Conservation (phyloP, 1,140 invertebrate genomes). For the Protaetia brevitarsis region DNA sequence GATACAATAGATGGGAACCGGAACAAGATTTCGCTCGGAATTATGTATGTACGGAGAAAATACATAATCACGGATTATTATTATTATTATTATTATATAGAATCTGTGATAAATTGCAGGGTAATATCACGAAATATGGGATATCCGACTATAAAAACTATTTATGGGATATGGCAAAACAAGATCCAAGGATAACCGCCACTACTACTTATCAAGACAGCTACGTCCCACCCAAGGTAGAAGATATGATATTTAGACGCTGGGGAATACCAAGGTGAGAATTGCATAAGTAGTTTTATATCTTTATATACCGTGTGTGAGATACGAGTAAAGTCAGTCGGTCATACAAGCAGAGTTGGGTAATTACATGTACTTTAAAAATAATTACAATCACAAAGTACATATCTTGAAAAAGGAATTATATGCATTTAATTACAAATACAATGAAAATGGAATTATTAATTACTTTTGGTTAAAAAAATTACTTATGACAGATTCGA, state of each 20-base stretch:
- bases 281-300: neutral
- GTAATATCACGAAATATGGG: conserved; percentile 23
- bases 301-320: no score
- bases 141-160: conserved; percentile 17
- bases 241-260: conserved; percentile 1
- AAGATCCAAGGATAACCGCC: conserved; percentile 13
- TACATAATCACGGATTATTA: neutral
- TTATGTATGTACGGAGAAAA: conserved; percentile 4
- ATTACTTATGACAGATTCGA: no score
- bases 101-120: conserved; percentile 24
- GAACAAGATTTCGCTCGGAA: conserved; percentile 23
- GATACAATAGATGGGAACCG: conserved; percentile 22
- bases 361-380: no score
- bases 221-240: conserved; percentile 1
- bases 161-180: conserved; percentile 8
- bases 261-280: conserved; percentile 22
- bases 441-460: no score
- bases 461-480: no score
- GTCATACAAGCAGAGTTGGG: no score
- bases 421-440: no score
- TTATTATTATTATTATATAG: neutral
- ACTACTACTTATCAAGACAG: conserved; percentile 18
- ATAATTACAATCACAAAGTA: no score
- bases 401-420: no score
- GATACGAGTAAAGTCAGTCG: no score